Conservation (phyloP, 2,888 invertebrate species). For the Andrena trimmerana region DNA sequence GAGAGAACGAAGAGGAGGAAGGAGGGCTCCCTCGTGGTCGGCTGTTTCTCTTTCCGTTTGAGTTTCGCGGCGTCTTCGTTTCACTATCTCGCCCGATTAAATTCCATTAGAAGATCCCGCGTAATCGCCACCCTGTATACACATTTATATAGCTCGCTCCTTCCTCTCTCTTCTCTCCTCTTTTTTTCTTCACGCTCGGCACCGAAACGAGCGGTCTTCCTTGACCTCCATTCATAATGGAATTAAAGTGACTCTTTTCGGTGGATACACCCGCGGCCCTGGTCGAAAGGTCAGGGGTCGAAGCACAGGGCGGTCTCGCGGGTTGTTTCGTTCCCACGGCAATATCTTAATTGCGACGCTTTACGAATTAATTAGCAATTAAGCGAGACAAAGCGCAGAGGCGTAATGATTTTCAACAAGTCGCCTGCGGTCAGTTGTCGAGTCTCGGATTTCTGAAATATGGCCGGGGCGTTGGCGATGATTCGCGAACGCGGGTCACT, state of each 20-base stretch:
- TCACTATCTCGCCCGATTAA: constrained; percentile 39
- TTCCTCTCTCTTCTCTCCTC: background rate
- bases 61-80: constrained; percentile 21
- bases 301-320: constrained; percentile 2
- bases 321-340: constrained; percentile 5
- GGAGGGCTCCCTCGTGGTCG: background rate
- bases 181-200: constrained; percentile 30
- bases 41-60: constrained; percentile 25
- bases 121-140: background rate
- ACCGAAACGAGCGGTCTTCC: constrained; percentile 44
- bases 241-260: constrained; percentile 50
- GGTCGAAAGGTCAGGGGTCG: constrained; percentile 38
- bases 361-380: constrained; percentile 29
- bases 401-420: constrained; percentile 17
- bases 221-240: constrained; percentile 59
- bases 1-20: background rate
- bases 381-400: background rate
- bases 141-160: background rate
- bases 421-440: background rate
- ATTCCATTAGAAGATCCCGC: constrained; percentile 38
- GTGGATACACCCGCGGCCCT: background rate
- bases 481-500: background rate
- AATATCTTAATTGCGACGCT: constrained; percentile 34
- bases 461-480: background rate
- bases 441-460: background rate